Conservation (phyloP, 1,140 invertebrate genomes). For the Heliothis subflexa region DNA sequence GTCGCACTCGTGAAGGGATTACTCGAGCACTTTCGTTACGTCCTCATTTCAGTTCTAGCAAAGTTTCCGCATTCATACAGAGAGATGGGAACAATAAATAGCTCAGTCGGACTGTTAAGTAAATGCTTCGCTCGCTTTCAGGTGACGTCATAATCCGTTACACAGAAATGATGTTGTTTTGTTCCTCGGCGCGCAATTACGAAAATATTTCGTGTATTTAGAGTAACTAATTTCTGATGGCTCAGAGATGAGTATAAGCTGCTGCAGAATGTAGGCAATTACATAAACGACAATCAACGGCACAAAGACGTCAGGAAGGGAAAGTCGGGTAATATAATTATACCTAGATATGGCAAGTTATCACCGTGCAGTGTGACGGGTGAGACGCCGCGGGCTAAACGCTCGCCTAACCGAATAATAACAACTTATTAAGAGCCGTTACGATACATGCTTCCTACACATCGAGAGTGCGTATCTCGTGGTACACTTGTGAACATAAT, state of each 20-base stretch:
- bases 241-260: conserved; percentile 61
- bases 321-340: conserved; percentile 81
- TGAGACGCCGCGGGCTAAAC: conserved; percentile 51
- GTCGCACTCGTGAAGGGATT: conserved; percentile 55
- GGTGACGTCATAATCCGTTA: conserved; percentile 48
- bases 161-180: conserved; percentile 47
- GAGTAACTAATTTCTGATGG: conserved; percentile 72
- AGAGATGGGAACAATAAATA: conserved; percentile 41
- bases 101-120: conserved; percentile 28
- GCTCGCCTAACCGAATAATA: conserved; percentile 42
- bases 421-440: conserved; percentile 30
- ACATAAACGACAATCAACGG: conserved; percentile 81
- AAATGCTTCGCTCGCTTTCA: conserved; percentile 32
- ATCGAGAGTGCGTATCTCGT: conserved; percentile 11
- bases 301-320: conserved; percentile 74
- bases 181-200: conserved; percentile 72
- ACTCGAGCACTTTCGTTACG: conserved; percentile 40
- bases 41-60: conserved; percentile 38
- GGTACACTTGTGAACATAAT: conserved; percentile 10
- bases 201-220: conserved; percentile 75
- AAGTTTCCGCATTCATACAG: conserved; percentile 36
- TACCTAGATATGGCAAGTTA: conserved; percentile 76
- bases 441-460: conserved; percentile 26
- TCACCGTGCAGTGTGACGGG: conserved; percentile 59
- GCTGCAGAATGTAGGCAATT: conserved; percentile 80